Evolutionary conservation across 2,888 invertebrate species (phyloP).

Genomic region (Acanthopleura granulata): DNA sequence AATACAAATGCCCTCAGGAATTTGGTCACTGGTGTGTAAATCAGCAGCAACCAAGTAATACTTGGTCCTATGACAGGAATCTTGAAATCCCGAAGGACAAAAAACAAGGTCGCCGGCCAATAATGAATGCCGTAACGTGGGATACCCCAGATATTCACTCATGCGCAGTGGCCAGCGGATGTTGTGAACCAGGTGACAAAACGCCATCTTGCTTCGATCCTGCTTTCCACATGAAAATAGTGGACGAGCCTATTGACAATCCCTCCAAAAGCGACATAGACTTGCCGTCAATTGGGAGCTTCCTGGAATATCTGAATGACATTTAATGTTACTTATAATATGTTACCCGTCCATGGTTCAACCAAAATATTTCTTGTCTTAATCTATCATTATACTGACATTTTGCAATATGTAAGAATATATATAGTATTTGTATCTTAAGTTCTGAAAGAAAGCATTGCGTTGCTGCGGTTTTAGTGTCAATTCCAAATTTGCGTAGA

Average conservation of each 20-base stretch:
- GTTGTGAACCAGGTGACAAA: conserved; percentile 30
- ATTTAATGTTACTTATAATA: conserved; percentile 21
- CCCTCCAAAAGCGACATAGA: conserved; percentile 28
- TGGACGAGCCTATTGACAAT: conserved; percentile 29
- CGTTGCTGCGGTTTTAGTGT: too few relatives aligned
- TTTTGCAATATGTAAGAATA: too few relatives aligned
- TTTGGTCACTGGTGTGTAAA: neutral
- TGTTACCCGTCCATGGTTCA: neutral
- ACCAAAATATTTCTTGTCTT: too few relatives aligned
- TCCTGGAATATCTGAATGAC: conserved; percentile 48
- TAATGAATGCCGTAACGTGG: conserved; percentile 17
- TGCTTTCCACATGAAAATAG: conserved; percentile 47
- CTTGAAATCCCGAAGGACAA: neutral
- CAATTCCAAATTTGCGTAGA: too few relatives aligned
- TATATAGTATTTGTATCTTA: too few relatives aligned
- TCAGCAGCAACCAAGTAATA: neutral
- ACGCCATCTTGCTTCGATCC: conserved; percentile 26
- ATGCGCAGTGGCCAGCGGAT: conserved; percentile 22
- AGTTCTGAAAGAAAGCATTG: too few relatives aligned
- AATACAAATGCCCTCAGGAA: too few relatives aligned
- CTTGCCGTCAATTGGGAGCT: conserved; percentile 49
- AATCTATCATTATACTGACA: too few relatives aligned
- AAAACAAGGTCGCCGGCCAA: neutral
- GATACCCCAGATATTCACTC: conserved; percentile 16
- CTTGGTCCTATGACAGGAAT: neutral